Conservation (phyloP, 2,113 vertebrate species). For the Pterocles orientalis region DNA sequence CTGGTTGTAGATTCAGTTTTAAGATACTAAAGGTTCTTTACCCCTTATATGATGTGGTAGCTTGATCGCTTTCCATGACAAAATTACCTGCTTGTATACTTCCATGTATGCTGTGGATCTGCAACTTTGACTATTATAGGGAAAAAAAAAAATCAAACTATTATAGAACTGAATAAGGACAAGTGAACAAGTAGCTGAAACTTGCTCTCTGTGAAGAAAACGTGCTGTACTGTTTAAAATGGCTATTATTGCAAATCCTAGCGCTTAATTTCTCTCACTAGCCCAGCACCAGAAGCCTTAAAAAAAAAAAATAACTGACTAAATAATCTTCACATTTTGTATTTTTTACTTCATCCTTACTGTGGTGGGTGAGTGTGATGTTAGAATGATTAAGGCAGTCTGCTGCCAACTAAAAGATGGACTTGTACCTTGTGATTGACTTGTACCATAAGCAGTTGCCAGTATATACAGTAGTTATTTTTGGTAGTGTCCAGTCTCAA, state of each 20-base stretch:
- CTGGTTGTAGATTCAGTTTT: neutral
- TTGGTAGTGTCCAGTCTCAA: neutral
- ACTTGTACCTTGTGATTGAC: neutral
- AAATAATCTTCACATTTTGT: neutral
- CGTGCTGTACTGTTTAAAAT: neutral
- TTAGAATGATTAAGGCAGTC: neutral
- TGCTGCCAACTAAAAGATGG: neutral
- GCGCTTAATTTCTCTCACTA: neutral
- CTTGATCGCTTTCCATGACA: neutral
- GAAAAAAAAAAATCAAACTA: neutral
- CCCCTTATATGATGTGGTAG: neutral
- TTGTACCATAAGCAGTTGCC: neutral
- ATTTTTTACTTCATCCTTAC: neutral
- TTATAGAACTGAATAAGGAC: neutral
- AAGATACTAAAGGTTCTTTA: neutral
- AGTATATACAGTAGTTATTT: neutral
- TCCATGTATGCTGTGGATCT: neutral
- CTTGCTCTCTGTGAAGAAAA: neutral
- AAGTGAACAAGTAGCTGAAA: neutral
- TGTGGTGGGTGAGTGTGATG: neutral
- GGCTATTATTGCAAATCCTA: neutral
- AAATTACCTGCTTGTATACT: neutral
- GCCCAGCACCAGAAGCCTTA: neutral
- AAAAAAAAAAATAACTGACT: neutral
- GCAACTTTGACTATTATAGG: neutral